Evolutionary conservation across 2,888 invertebrate species (phyloP).

Genomic region (Glaucopsyche alexis): DNA sequence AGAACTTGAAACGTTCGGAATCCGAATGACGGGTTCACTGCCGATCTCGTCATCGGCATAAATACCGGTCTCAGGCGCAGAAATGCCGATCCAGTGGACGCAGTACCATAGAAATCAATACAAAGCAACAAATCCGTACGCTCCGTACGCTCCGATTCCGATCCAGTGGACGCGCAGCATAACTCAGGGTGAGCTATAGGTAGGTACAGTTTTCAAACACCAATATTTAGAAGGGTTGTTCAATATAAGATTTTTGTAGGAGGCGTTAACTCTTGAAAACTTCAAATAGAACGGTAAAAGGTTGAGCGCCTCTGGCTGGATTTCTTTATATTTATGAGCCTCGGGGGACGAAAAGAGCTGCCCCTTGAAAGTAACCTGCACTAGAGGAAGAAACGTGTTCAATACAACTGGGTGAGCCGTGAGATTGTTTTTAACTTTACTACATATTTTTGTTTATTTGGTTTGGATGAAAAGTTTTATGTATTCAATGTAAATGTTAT

Average conservation of each 20-base stretch:
- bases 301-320: constrained; percentile 2
- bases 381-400: not conserved
- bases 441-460: not conserved
- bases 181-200: not conserved
- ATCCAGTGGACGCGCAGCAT: no score
- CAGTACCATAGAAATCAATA: no score
- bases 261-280: not conserved
- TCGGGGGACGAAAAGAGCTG: not conserved
- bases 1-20: no score
- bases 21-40: no score
- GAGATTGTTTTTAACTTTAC: not conserved
- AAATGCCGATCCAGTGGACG: no score
- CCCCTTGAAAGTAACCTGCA: not conserved
- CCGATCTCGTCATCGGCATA: no score
- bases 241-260: not conserved
- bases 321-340: constrained; percentile 14
- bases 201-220: not conserved
- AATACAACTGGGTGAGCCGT: not conserved
- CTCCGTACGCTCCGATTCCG: no score
- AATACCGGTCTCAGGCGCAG: no score
- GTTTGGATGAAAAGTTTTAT: not conserved
- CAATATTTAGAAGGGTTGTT: not conserved
- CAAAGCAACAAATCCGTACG: no score
- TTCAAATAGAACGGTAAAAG: constrained; percentile 21
- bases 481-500: no score